Evolutionary conservation across 1,140 invertebrate genomes (phyloP), one percentile per base, ranked within the genome.

Genomic region (Conopomorpha cramerella): DNA sequence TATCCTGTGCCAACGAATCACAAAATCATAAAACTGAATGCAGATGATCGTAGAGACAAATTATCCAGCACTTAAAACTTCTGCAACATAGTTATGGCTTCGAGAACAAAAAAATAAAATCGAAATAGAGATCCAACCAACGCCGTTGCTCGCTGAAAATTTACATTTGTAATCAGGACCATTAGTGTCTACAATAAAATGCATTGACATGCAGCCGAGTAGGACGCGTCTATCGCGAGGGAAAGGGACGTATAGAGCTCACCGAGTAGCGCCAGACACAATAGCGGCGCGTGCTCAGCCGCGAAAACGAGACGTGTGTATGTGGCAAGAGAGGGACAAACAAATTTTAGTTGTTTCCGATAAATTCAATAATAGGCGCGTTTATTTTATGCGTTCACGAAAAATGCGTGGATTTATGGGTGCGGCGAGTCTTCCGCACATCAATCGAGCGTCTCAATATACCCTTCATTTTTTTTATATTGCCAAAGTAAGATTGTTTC

Each of bases 151-250:
- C 57, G 64, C 58, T 64, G 58, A 71, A 76, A 76, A 76, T 76
- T 76, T 76, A 76, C 70, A 76, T 76, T 76, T 68, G 65, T 76
- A 72, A 76, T 76, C 60, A 68, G 55, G 64, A 47, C 64, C 67
- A 76, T 76, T 76, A 71, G 64, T 55, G 67, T 74, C 63, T 49
- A 70, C 65, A 74, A 74, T 74, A 72, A 72, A 72, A 49, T 72
- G 65, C 65, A 76, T 66, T 76, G 70, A 76, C 65, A 68, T 55
- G 62, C 49, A 52, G 17, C 19, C 17, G 55, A 76, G 39, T 6
- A 53, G 41, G 64, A 76, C 52, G 43, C 41, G 40, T 54, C 54
- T 76, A 72, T 43, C 39, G 51, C 49, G 58, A 3, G 15, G 1
- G 46, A 76, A 36, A 30, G 55, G 55, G 67, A 50, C 35, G 33